Conservation (phyloP, 2,797 vertebrate species). For the Uromys caudimaculatus region DNA sequence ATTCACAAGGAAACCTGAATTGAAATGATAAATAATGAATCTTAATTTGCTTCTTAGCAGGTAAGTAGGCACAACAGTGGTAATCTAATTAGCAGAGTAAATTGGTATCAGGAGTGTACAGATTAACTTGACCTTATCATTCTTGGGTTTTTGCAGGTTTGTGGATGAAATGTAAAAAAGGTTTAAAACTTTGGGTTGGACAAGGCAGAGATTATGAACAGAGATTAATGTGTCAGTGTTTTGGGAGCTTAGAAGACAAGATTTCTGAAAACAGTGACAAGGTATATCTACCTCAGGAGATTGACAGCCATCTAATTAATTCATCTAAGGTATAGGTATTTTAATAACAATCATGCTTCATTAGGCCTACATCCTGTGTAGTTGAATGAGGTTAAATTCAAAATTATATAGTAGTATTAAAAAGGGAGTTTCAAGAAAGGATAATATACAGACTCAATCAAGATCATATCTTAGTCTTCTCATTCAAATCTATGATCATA, state of each 20-base stretch:
- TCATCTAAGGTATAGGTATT: too few species aligned
- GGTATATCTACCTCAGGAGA: background rate
- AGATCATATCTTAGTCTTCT: background rate
- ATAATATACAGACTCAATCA: too few species aligned
- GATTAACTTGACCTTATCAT: background rate
- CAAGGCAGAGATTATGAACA: background rate
- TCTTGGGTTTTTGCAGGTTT: background rate
- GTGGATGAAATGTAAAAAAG: background rate
- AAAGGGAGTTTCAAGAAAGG: background rate
- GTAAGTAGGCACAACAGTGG: background rate
- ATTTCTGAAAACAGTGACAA: background rate
- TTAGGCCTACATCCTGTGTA: background rate
- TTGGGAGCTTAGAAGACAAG: background rate
- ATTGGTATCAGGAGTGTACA: background rate
- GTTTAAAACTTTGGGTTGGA: background rate
- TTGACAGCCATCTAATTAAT: too few species aligned
- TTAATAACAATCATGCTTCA: background rate
- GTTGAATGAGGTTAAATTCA: background rate
- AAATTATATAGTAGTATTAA: background rate
- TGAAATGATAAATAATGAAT: background rate
- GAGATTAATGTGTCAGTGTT: background rate
- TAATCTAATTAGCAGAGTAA: background rate
- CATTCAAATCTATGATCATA: background rate
- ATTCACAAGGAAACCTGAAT: background rate
- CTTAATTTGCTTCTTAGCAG: background rate